These are phyloP conservation scores for Lucinisca nassula DNA, from an alignment of 2,888 invertebrate species.

Conservation along the genomic window DNA sequence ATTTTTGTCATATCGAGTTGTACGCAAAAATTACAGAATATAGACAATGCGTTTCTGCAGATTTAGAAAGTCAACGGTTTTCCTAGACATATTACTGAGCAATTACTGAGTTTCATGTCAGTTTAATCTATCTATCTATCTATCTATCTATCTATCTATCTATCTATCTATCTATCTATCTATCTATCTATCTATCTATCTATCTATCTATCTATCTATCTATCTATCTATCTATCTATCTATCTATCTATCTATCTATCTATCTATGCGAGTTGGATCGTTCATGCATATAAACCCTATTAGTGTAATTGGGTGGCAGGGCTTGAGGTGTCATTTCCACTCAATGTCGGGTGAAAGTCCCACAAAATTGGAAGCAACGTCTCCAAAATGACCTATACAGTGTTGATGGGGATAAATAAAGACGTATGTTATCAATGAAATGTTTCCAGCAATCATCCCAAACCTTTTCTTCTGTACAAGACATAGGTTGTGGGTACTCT, in stretches of 20 bases:
- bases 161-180: constrained; percentile 4
- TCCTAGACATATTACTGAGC: no score
- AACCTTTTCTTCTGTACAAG: no score
- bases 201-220: constrained; percentile 4
- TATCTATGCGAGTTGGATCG: neutral
- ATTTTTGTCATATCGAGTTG: no score
- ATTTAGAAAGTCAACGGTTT: no score
- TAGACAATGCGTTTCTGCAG: no score
- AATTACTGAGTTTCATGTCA: no score
- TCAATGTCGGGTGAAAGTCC: neutral
- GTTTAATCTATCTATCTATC: neutral
- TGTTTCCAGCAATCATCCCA: no score
- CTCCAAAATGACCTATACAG: no score
- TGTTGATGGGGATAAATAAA: no score
- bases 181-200: constrained; percentile 4
- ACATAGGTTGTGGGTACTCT: no score
- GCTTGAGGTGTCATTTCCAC: neutral
- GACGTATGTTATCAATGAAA: no score
- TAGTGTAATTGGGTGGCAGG: neutral
- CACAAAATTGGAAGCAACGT: neutral
- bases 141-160: constrained; percentile 4
- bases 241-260: neutral
- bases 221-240: neutral
- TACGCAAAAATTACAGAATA: no score
- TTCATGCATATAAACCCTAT: neutral